Evolutionary conservation across 2,888 invertebrate genomes (phyloP), one percentile per base, ranked within the genome.

Genomic region (Chirona hameri): DNA sequence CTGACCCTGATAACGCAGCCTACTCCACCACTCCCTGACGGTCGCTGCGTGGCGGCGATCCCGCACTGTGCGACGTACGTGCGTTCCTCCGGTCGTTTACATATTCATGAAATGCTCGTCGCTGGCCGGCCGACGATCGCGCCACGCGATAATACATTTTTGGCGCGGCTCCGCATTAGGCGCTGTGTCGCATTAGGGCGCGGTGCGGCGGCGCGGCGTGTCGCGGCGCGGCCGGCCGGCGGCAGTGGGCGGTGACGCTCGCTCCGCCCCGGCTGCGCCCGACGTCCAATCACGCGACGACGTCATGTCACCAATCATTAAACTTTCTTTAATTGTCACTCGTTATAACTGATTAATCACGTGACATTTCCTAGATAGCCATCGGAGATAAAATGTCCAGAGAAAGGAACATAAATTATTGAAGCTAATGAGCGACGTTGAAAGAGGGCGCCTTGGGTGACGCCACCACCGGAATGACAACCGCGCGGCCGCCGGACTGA

Each of bases 331-430:
- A 76, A 46, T 76, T 76, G 46, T 76, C 39, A 76, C 76, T 76
- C 76, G 76, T 76, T 76, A 76, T 76, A 76, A 46, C 76, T 76
- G 76, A 76, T 76, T 76, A 76, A 76, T 76, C 76, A 76, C 46
- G 76, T 76, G 76, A 76, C 76, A 46, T 76, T 76, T 21, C 46
- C 12, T 21, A 15, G 72, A 76, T 76, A 76, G 18, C 39, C 76
- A 76, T 76, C 76, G 15, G 76, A 76, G 76, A 76, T 76, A 76
- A 76, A 46, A 46, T 76, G 76, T 10, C 39, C 76, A 24, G 76
- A 39, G 76, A 76, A 76, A 76, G 76, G 76, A 46, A 76, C 76
- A 76, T 76, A 76, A 39, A 76, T 76, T 76, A 39, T 76, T 0
- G 76, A 10, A 21, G 46, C 76, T 76, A 76, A 76, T 46, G 76